Conservation (phyloP, 2,888 invertebrate species). For the Epinotia brunnichana region DNA sequence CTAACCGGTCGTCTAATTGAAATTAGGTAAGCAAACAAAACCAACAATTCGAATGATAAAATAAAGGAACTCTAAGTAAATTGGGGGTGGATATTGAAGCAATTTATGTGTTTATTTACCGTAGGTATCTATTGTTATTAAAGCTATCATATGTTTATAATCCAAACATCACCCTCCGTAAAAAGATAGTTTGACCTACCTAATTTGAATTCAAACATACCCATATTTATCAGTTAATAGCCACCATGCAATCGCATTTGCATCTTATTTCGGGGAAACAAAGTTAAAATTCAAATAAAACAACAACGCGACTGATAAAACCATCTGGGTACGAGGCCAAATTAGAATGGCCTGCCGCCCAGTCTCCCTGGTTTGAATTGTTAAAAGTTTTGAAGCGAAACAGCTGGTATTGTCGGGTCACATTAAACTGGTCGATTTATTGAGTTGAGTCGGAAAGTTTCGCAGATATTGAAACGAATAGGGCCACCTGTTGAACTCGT, state of each 20-base stretch:
- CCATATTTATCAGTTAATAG: not conserved
- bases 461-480: constrained; percentile 83
- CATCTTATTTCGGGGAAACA: constrained; percentile 52
- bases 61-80: too few relatives aligned
- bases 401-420: constrained; percentile 52
- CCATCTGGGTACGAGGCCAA: constrained; percentile 75
- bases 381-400: constrained; percentile 48
- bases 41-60: too few relatives aligned
- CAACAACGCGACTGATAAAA: constrained; percentile 71
- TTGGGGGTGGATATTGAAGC: not conserved
- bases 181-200: not conserved
- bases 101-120: not conserved
- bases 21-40: too few relatives aligned
- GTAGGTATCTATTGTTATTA: too few relatives aligned
- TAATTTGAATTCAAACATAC: constrained; percentile 3
- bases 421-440: constrained; percentile 72
- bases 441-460: constrained; percentile 79
- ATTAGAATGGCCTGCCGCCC: constrained; percentile 57
- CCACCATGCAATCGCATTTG: constrained; percentile 33
- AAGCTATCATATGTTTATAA: too few relatives aligned
- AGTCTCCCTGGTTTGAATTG: constrained; percentile 48
- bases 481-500: constrained; percentile 78
- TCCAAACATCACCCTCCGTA: not conserved
- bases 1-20: too few relatives aligned
- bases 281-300: constrained; percentile 67